Percentiles rank a stretch among this genome's conserved stretches.
phyloP scores from a whole-genome alignment of 2,888 invertebrate genomes.

The Tipula vernalis region DNA sequence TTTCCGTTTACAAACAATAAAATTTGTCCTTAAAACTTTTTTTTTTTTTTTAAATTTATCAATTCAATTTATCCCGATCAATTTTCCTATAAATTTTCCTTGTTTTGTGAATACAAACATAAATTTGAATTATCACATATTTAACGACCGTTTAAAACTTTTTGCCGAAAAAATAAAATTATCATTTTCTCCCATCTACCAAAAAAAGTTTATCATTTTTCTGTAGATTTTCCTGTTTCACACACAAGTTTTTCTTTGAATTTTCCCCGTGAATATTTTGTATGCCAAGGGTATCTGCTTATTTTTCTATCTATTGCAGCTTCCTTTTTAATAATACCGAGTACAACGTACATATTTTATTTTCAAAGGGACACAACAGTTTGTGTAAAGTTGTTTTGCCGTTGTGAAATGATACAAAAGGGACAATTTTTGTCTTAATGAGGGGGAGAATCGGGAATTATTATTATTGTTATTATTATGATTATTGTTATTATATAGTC shows the following conservation, averaged over 20 bases:
- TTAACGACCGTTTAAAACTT: not conserved
- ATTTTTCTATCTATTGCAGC: not conserved
- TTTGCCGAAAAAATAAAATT: not conserved
- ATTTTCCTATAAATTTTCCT: not conserved
- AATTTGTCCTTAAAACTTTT: not conserved
- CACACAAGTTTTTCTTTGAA: not conserved
- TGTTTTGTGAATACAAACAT: not conserved
- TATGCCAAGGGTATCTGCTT: not conserved
- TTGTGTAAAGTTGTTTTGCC: not conserved
- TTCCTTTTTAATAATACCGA: not conserved
- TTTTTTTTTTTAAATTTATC: not conserved
- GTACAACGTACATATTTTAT: not conserved
- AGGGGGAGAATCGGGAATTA: not conserved
- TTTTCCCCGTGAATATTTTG: not conserved
- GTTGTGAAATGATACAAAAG: not conserved
- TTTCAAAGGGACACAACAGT: not conserved
- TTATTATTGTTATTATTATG: not conserved
- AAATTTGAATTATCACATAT: not conserved
- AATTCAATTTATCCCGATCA: not conserved
- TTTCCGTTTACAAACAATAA: not conserved
- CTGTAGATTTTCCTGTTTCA: not conserved
- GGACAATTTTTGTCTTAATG: not conserved
- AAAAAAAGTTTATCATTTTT: not conserved
- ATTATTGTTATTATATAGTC: constrained; percentile 4
- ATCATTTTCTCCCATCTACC: not conserved